Conservation (phyloP, 2,888 invertebrate species). For the Xanthorhoe spadicearia region DNA sequence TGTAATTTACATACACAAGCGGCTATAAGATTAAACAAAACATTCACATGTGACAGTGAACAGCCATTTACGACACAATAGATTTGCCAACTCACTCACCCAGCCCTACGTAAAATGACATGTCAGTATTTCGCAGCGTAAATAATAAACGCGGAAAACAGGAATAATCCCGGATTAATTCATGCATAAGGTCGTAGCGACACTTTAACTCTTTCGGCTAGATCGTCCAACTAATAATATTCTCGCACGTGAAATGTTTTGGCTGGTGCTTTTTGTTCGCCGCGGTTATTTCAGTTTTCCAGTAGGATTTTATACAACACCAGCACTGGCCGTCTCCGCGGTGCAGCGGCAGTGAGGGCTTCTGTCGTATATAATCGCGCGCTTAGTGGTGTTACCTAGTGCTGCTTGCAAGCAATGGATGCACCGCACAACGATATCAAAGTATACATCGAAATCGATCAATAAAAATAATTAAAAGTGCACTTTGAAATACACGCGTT, state of each 20-base stretch:
- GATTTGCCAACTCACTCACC: constrained; percentile 50
- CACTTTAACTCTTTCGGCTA: constrained; percentile 82
- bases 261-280: constrained; percentile 85
- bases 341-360: constrained; percentile 61
- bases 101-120: constrained; percentile 47
- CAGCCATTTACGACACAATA: constrained; percentile 61
- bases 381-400: constrained; percentile 46
- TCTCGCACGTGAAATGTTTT: constrained; percentile 84
- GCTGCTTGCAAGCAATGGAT: constrained; percentile 53
- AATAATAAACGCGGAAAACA: constrained; percentile 60
- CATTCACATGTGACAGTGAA: constrained; percentile 52
- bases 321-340: constrained; percentile 78
- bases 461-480: constrained; percentile 46
- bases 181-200: constrained; percentile 71
- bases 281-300: constrained; percentile 84
- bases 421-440: constrained; percentile 50
- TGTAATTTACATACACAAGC: constrained; percentile 35
- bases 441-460: constrained; percentile 53
- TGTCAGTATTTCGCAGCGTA: constrained; percentile 45
- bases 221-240: constrained; percentile 85
- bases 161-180: constrained; percentile 64
- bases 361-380: constrained; percentile 44
- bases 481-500: constrained; percentile 50
- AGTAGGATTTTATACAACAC: constrained; percentile 83
- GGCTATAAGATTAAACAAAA: constrained; percentile 48